Percentiles rank a stretch among this genome's conserved stretches.
Evolutionary conservation across 2,113 vertebrate genomes (phyloP).

Genomic region (Bostrychus sinensis): DNA sequence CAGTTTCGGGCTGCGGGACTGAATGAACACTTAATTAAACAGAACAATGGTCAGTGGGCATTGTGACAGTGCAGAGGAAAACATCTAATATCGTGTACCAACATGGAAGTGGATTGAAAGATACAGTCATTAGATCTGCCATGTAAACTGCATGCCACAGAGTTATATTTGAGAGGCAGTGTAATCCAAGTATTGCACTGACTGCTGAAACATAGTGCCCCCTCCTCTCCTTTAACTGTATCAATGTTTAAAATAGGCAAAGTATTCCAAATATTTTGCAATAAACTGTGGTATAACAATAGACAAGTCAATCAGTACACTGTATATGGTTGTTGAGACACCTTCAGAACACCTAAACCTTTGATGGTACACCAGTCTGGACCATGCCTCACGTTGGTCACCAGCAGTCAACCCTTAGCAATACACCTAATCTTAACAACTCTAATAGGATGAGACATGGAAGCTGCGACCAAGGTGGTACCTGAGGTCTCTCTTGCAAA

Average conservation of each 20-base stretch:
- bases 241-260: not conserved
- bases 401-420: not conserved
- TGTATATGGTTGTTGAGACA: not conserved
- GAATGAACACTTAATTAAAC: slow-evolving; percentile 74
- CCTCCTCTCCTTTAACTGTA: not conserved
- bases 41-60: slow-evolving; percentile 57
- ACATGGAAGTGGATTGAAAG: slow-evolving; percentile 2
- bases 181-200: slow-evolving; percentile 30
- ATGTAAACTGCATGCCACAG: slow-evolving; percentile 33
- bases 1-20: slow-evolving; percentile 68
- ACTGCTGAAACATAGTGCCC: slow-evolving; percentile 24
- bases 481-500: not conserved
- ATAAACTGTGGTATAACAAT: not conserved
- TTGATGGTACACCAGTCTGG: not conserved
- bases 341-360: not conserved
- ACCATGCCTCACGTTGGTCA: not conserved
- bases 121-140: slow-evolving; percentile 3
- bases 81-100: not conserved
- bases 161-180: slow-evolving; percentile 46
- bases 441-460: not conserved
- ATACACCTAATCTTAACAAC: not conserved
- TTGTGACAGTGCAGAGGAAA: slow-evolving; percentile 34
- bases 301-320: not conserved
- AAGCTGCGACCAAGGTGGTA: not conserved
- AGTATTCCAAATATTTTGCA: not conserved